phyloP scores from a whole-genome alignment of 1,140 invertebrate genomes.

The Brachionus rotundiformis region DNA sequence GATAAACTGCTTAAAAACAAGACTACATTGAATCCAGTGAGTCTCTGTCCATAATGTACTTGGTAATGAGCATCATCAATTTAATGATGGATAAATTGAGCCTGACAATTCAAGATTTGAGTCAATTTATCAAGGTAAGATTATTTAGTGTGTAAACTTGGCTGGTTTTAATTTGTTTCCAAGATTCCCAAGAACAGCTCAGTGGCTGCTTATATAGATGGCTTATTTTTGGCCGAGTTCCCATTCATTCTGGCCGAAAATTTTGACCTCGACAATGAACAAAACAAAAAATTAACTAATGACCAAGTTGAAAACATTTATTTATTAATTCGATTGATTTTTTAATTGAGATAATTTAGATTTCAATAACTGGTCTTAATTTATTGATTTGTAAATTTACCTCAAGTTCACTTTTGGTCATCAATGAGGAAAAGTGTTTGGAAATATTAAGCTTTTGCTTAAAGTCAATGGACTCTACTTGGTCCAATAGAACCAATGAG shows the following conservation, averaged over 20 bases:
- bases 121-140: conserved; percentile 35
- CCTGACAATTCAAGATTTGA: neutral
- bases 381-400: conserved; percentile 33
- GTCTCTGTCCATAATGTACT: conserved; percentile 28
- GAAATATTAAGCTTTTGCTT: conserved; percentile 21
- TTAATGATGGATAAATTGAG: conserved; percentile 27
- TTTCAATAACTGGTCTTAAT: conserved; percentile 1
- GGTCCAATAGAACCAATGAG: neutral
- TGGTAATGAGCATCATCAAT: conserved; percentile 18
- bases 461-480: neutral
- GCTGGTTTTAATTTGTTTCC: neutral
- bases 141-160: no score
- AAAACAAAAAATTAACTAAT: conserved; percentile 20
- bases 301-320: neutral
- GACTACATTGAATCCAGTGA: conserved; percentile 34
- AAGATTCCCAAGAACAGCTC: neutral
- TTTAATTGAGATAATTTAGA: neutral
- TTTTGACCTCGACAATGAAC: conserved; percentile 23
- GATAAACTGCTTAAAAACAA: neutral
- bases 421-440: conserved; percentile 30
- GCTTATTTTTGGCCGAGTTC: conserved; percentile 30
- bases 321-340: neutral
- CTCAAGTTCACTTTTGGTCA: neutral
- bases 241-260: conserved; percentile 12
- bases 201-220: neutral